Evolutionary conservation across 1,140 invertebrate species (phyloP).

Genomic region (Acromyrmex echinatior): DNA sequence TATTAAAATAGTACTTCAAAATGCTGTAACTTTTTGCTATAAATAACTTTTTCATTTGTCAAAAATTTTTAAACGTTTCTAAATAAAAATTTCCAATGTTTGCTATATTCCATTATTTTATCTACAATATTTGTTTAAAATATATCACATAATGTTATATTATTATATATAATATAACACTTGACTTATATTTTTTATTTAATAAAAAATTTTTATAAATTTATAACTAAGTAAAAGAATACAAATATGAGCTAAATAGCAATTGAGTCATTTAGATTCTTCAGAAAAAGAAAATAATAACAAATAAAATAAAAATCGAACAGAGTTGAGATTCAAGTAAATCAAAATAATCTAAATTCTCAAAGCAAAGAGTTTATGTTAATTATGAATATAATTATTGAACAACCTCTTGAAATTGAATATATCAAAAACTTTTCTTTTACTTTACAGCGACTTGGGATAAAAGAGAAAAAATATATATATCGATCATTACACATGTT

Average conservation of each 20-base stretch:
- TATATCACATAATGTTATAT: not conserved
- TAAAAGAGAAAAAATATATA: not conserved
- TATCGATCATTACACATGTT: not conserved
- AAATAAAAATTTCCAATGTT: not conserved
- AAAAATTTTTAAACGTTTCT: not conserved
- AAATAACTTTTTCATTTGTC: not conserved
- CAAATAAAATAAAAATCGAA: not conserved
- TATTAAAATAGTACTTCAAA: slow-evolving; percentile 29
- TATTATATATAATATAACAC: not conserved
- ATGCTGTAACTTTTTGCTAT: not conserved
- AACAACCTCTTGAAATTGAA: not conserved
- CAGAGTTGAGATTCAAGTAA: not conserved
- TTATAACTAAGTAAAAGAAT: not conserved
- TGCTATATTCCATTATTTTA: not conserved
- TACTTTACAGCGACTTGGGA: not conserved
- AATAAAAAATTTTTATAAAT: not conserved
- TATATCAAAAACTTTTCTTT: not conserved
- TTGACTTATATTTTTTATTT: not conserved
- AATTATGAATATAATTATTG: not conserved
- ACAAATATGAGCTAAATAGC: slow-evolving; percentile 7
- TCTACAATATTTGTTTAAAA: not conserved
- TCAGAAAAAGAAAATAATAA: not conserved
- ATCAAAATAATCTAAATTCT: not conserved
- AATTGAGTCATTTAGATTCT: not conserved
- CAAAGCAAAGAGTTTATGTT: not conserved